Evolutionary conservation across 2,888 invertebrate species (phyloP), one percentile per base, ranked within the genome.

Genomic region (Idaea aversata): DNA sequence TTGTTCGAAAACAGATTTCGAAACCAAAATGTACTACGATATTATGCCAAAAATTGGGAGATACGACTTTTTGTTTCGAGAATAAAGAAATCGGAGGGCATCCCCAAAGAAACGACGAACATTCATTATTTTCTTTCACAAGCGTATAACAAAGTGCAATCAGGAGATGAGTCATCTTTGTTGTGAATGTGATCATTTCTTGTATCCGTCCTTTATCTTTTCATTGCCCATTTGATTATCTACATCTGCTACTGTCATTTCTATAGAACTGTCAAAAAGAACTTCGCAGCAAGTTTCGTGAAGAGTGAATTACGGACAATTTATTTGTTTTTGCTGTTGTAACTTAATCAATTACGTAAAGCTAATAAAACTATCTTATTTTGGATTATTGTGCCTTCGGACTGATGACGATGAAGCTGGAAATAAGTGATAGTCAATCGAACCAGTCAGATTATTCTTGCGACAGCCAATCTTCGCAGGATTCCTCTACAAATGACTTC

Each of bases 371-470:
- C 10, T 73, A 65, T 72, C 75, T 65, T 73, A 73, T 71, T 70
- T 77, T 73, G 74, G 66, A 73, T 71, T 71, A 67, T 34, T 71
- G 79, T 84, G 76, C 75, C 75, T 70, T 69, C 74, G 83, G 79
- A 86, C 86, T 83, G 67, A 90, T 91, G 91, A 91, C 88, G 82
- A 94, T 94, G 94, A 94, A 94, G 93, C 88, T 94, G 74, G 94
- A 94, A 80, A 91, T 94, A 67, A 93, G 94, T 86, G 94, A 94
- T 82, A 93, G 90, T 75, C 90, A 94, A 74, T 94, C 94, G 73
- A 94, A 94, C 84, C 94, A 94, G 80, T 94, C 94, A 67, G 94
- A 94, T 86, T 93, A 90, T 74, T 94, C 94, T 71, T 94, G 93
- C 83, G 94, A 94, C 81, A 94, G 94, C 78, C 94, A 94, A 73